Evolutionary conservation across 2,888 invertebrate genomes (phyloP).

Genomic region (Stegana nigrithorax): DNA sequence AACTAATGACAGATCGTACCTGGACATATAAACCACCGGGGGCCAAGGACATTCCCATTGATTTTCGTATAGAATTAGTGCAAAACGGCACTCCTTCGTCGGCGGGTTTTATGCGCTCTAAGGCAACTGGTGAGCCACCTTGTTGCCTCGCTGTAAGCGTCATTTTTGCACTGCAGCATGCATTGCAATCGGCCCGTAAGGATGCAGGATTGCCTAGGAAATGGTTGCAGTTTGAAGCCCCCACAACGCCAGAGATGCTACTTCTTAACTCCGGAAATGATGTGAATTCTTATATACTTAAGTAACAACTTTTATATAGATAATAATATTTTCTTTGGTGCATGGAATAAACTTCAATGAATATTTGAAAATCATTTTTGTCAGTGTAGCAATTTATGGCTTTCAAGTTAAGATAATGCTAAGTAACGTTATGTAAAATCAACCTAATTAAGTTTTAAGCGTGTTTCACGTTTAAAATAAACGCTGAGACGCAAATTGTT

Average conservation of each 20-base stretch:
- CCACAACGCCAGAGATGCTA: slow-evolving; percentile 53
- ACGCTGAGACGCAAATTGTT: no score
- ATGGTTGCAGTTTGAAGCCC: slow-evolving; percentile 53
- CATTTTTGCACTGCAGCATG: slow-evolving; percentile 76
- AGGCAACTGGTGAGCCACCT: slow-evolving; percentile 76
- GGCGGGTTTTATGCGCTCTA: slow-evolving; percentile 76
- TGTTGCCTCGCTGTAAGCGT: slow-evolving; percentile 70
- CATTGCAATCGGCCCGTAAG: slow-evolving; percentile 74
- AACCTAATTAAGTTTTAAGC: no score
- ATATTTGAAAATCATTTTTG: no score
- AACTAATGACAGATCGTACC: slow-evolving; percentile 78
- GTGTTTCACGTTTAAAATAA: no score
- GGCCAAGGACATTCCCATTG: slow-evolving; percentile 80
- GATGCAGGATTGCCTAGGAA: slow-evolving; percentile 71
- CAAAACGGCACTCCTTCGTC: slow-evolving; percentile 74
- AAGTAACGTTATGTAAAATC: no score
- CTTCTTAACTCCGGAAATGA: slow-evolving; percentile 44
- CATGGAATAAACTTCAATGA: no score
- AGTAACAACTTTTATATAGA: no score
- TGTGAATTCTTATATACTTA: slow-evolving; percentile 34
- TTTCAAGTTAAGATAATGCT: no score
- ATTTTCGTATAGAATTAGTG: slow-evolving; percentile 77
- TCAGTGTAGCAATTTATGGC: no score
- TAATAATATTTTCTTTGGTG: no score
- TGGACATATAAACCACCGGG: slow-evolving; percentile 85